Conservation (phyloP, 1,140 invertebrate species). For the Pachypeltis micranthus region DNA sequence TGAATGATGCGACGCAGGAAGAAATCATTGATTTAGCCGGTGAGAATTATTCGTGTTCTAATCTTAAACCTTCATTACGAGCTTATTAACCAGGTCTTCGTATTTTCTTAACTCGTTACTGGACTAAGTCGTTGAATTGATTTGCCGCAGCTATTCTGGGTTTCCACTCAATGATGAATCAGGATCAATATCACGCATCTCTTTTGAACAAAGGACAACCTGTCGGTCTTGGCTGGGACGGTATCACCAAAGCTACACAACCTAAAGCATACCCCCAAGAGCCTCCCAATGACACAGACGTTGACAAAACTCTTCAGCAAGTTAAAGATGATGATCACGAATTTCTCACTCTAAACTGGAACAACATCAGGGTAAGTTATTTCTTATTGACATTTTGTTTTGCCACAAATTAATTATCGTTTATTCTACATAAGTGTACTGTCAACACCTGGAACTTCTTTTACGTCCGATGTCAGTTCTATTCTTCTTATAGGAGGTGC, state of each 20-base stretch:
- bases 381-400: conserved; percentile 8
- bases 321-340: conserved; percentile 78
- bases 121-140: not conserved
- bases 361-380: conserved; percentile 80
- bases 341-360: conserved; percentile 84
- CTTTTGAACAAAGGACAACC: conserved; percentile 81
- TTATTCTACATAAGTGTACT: no score
- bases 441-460: no score
- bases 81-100: not conserved
- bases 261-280: conserved; percentile 82
- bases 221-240: conserved; percentile 76
- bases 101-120: not conserved
- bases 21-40: conserved; percentile 98
- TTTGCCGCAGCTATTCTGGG: conserved; percentile 76
- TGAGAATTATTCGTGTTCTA: conserved; percentile 34
- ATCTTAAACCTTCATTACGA: not conserved
- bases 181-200: conserved; percentile 98
- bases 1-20: conserved; percentile 82
- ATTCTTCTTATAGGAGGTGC: no score
- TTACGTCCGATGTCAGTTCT: no score
- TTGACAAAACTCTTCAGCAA: conserved; percentile 78
- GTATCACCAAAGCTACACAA: conserved; percentile 86
- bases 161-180: conserved; percentile 99
- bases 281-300: conserved; percentile 87
- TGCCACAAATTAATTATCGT: no score